A percentile compares a stretch with the other conserved stretches of the same genome.
These are phyloP conservation scores for Hypocryptadius cinnamomeus DNA, from an alignment of 2,113 vertebrate genomes.

Conservation along the genomic window DNA sequence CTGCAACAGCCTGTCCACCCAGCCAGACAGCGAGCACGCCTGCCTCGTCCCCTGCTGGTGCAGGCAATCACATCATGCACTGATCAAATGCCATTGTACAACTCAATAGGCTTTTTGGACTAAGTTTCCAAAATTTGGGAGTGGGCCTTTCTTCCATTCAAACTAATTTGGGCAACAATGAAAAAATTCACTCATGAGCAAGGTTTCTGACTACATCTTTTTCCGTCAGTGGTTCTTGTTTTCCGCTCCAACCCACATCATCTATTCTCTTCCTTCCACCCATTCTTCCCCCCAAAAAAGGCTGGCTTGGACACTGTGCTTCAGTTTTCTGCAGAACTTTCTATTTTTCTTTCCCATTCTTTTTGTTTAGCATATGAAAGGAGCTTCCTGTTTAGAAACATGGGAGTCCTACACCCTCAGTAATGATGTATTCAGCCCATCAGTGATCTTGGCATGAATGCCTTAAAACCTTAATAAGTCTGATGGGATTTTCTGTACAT, in stretches of 20 bases:
- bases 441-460: constrained; percentile 33
- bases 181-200: constrained; percentile 21
- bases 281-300: constrained; percentile 27
- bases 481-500: constrained; percentile 29
- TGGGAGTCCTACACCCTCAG: constrained; percentile 34
- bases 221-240: constrained; percentile 41
- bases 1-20: background rate
- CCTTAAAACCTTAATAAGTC: constrained; percentile 21
- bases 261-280: constrained; percentile 59
- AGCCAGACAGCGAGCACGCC: background rate
- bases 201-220: constrained; percentile 39
- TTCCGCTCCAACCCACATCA: constrained; percentile 54
- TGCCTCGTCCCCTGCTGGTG: background rate
- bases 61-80: constrained; percentile 24
- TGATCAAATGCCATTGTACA: constrained; percentile 24
- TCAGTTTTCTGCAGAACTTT: constrained; percentile 41
- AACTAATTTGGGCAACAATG: constrained; percentile 58
- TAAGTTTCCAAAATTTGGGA: constrained; percentile 45
- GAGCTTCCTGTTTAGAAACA: constrained; percentile 54
- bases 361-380: constrained; percentile 41
- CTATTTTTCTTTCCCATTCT: constrained; percentile 45
- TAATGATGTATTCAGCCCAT: constrained; percentile 52
- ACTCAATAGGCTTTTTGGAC: constrained; percentile 42
- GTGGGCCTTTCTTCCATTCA: constrained; percentile 36
- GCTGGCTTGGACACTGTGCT: constrained; percentile 21